Conservation (phyloP, 2,113 vertebrate species). For the Rallus limicola region DNA sequence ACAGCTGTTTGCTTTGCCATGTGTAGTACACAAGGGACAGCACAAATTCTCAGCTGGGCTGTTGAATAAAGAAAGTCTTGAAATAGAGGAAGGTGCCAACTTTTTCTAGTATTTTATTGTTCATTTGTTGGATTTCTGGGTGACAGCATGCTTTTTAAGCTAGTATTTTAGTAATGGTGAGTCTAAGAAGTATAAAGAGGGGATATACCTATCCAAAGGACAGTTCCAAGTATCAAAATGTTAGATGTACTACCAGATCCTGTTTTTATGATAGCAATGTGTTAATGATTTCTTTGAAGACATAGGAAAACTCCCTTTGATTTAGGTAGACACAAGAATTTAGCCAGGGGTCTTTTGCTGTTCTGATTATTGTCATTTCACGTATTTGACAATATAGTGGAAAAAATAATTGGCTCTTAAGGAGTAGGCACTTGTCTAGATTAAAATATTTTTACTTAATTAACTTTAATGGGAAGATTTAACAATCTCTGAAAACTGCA, state of each 20-base stretch:
- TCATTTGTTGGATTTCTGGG: background rate
- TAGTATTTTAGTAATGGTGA: background rate
- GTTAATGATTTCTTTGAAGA: background rate
- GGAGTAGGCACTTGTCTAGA: background rate
- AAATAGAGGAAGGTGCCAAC: background rate
- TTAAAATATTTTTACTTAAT: background rate
- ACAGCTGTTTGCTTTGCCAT: background rate
- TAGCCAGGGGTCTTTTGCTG: background rate
- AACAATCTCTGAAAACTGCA: background rate
- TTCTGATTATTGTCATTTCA: background rate
- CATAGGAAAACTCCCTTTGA: background rate
- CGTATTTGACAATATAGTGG: background rate
- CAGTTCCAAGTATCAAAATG: background rate
- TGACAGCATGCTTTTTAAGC: background rate
- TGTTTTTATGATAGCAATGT: background rate
- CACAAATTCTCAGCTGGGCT: background rate
- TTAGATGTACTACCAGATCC: background rate
- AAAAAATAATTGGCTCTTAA: background rate
- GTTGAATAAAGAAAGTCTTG: background rate
- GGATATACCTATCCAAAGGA: background rate
- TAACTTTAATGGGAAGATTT: background rate
- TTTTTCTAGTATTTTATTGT: background rate
- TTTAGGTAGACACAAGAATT: background rate
- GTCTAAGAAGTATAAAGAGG: background rate
- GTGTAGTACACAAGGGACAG: background rate